Base-by-base conservation (phyloP, 1,140 invertebrate species). In the Lepeophtheirus salmonis region DNA sequence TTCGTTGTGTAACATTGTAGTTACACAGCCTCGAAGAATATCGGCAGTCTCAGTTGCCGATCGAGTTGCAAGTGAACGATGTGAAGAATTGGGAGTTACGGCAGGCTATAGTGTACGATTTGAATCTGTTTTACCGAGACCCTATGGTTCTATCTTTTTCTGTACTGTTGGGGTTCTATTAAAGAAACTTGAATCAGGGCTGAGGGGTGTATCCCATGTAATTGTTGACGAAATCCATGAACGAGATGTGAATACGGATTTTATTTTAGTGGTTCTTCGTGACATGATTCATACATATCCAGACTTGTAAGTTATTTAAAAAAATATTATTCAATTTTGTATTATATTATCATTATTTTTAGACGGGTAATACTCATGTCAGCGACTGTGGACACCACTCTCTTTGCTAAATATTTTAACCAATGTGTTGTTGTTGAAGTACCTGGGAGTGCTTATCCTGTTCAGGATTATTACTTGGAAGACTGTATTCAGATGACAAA, bases 171-270 rank as follows among this genome's bases (percentile, higher is more conserved):
- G 86, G 23, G 91, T 97, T 0, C 70, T 98, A 14, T 70, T 97
- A 21, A 78, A 91, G 64, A 96, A 94, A 70, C 72, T 98, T 2
- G 87, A 91, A 72, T 79, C 77, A 4, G 87, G 88, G 1, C 70
- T 92, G 1, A 72, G 87, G 58, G 88, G 88, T 0, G 83, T 92
- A 10, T 89, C 85, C 3, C 89, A 92, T 67, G 85, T 91, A 0
- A 84, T 91, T 50, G 83, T 96, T 22, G 95, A 98, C 73, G 95
- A 98, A 77, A 90, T 97, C 63, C 94, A 98, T 68, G 92, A 97
- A 70, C 75, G 94, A 48, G 92, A 97, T 71, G 86, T 92, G 0
- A 95, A 96, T 70, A 89, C 86, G 23, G 95, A 98, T 70, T 97
- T 97, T 67, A 80, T 97, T 3, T 78, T 98, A 72, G 89, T 95